Percentiles rank a stretch among this genome's conserved stretches.
Evolutionary conservation across 2,113 vertebrate genomes (phyloP).

Genomic region (Osmerus eperlanus): DNA sequence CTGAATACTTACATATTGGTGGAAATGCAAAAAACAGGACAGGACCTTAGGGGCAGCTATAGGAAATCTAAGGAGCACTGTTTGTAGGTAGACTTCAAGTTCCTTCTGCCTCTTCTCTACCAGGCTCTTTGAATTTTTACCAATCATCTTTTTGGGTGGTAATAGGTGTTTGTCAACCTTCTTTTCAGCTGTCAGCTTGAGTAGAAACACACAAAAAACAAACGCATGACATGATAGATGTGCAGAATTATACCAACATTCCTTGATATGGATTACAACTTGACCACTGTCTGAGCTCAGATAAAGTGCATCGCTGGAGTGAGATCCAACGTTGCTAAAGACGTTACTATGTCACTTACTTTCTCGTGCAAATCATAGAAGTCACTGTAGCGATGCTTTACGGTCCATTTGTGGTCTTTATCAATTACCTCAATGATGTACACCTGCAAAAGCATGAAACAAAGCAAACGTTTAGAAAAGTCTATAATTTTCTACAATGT

Average conservation of each 20-base stretch:
- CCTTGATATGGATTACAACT: background rate
- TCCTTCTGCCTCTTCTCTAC: conserved; percentile 95
- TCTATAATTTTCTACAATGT: too few relatives aligned
- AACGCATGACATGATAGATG: background rate
- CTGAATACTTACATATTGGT: conserved; percentile 87
- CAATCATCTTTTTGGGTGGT: conserved; percentile 96
- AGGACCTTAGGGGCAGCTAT: conserved; percentile 79
- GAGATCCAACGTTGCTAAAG: background rate
- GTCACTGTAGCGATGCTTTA: conserved; percentile 96
- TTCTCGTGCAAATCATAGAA: conserved; percentile 97
- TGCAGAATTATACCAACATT: background rate
- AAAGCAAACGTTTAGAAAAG: background rate
- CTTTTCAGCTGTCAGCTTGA: conserved; percentile 85
- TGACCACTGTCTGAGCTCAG: too few relatives aligned
- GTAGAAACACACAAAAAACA: conserved; percentile 1
- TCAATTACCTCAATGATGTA: conserved; percentile 91
- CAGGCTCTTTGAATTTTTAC: conserved; percentile 93
- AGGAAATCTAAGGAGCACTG: conserved; percentile 82
- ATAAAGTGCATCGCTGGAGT: background rate
- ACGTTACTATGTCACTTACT: conserved; percentile 61
- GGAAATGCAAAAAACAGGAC: conserved; percentile 86
- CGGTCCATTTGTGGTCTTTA: conserved; percentile 86
- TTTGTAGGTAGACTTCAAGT: conserved; percentile 91
- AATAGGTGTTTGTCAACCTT: conserved; percentile 89
- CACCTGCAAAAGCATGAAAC: conserved; percentile 72